phyloP scores from a whole-genome alignment of 2,888 invertebrate species.

The Oligia strigilis region DNA sequence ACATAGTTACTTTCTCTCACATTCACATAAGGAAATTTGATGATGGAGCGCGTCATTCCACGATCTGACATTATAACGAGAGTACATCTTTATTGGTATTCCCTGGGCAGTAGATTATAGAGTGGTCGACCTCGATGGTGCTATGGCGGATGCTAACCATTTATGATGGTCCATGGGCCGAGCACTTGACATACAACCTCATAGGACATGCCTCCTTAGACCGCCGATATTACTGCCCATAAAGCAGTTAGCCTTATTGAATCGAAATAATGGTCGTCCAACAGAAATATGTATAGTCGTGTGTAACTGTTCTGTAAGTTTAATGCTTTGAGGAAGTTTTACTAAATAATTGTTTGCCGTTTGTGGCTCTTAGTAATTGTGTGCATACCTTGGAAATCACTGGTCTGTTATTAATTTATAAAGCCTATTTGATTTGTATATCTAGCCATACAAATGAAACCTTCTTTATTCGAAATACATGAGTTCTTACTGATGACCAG shows the following conservation, averaged over 20 bases:
- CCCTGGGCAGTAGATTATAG: constrained; percentile 35
- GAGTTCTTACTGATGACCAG: neutral
- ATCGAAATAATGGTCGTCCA: constrained; percentile 15
- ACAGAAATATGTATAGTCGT: constrained; percentile 14
- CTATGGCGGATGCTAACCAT: constrained; percentile 56
- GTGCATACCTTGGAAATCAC: constrained; percentile 2
- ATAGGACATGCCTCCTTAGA: constrained; percentile 32
- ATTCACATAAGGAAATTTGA: constrained; percentile 58
- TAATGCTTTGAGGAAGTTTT: constrained; percentile 49
- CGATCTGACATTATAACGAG: constrained; percentile 33
- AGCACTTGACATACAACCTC: constrained; percentile 45
- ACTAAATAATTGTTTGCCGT: constrained; percentile 30
- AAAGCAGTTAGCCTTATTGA: constrained; percentile 28
- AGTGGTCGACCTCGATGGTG: constrained; percentile 45
- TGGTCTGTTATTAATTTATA: constrained; percentile 14
- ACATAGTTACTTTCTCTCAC: constrained; percentile 58
- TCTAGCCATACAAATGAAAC: no score
- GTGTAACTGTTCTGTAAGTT: constrained; percentile 8
- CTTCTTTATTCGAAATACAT: neutral
- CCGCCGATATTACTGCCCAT: constrained; percentile 10
- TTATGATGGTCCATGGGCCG: constrained; percentile 29
- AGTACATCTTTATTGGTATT: constrained; percentile 39
- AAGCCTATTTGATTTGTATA: constrained; percentile 7
- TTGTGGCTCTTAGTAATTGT: constrained; percentile 10
- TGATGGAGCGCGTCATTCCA: constrained; percentile 51